Base-by-base conservation (phyloP, 1,140 invertebrate species). In the Cyclina sinensis region DNA sequence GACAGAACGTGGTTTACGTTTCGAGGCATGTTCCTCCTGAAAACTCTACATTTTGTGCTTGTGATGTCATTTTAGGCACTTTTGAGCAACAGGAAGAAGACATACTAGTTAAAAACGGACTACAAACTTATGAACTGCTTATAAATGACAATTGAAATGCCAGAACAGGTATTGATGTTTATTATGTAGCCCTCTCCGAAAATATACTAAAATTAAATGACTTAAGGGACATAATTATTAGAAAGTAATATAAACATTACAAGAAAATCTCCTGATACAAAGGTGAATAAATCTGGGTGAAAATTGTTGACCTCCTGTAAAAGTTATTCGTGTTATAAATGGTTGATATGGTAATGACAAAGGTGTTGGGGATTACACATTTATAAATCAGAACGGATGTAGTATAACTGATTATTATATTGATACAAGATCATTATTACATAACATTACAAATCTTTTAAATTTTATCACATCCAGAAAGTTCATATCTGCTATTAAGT, bases 1-100 rank as follows among this genome's bases (percentile, higher is more conserved):
- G n/a, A 18, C 24, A 37, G 32, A 57, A 82, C 68, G 59, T 82
- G 24, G n/a, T 82, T 24, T 82, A 68, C 32, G 39, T 68, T n/a
- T 21, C 57, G 39, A 35, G 65, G 46, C 68, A 82, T 48, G 12
- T 82, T 46, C 80, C 80, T 7, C 59, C n/a, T n/a, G n/a, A n/a
- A n/a, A n/a, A n/a, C n/a, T n/a, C n/a, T n/a, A n/a, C n/a, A n/a
- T n/a, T n/a, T n/a, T n/a, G n/a, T n/a, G n/a, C n/a, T n/a, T n/a
- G n/a, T n/a, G n/a, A n/a, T n/a, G n/a, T n/a, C n/a, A n/a, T n/a
- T n/a, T n/a, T n/a, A n/a, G n/a, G n/a, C n/a, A n/a, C n/a, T n/a
- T n/a, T n/a, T n/a, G n/a, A n/a, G n/a, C n/a, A n/a, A n/a, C n/a
- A n/a, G n/a, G n/a, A n/a, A n/a, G n/a, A n/a, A n/a, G n/a, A n/a